Evolutionary conservation across 2,113 vertebrate species (phyloP).

Genomic region (Strix uralensis): DNA sequence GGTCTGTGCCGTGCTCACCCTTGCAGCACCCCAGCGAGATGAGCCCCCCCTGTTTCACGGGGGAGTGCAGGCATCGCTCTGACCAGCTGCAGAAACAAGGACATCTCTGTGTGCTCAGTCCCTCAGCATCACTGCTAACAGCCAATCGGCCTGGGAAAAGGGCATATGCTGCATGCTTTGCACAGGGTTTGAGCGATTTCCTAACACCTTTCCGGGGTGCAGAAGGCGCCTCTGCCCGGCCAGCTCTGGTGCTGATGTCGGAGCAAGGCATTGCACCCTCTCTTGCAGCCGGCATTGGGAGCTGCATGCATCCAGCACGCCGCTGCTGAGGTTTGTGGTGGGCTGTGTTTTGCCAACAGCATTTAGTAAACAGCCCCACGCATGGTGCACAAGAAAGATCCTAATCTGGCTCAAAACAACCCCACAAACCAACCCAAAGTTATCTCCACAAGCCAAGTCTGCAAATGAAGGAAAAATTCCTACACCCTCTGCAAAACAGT

Average conservation of each 20-base stretch:
- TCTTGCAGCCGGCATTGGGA: rapidly evolving
- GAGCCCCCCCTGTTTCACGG: rapidly evolving
- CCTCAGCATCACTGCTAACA: rapidly evolving
- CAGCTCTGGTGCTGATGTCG: rapidly evolving
- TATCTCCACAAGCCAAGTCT: background rate
- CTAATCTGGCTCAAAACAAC: background rate
- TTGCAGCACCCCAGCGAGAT: rapidly evolving
- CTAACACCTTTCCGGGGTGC: background rate
- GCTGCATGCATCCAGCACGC: background rate
- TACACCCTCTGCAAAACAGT: background rate
- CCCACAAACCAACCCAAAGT: background rate
- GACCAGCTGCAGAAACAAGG: background rate
- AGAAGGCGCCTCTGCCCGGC: background rate
- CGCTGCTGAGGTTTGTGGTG: background rate
- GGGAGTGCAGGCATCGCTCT: rapidly evolving
- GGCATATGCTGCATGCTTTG: rapidly evolving
- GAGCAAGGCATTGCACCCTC: background rate
- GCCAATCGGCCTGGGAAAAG: background rate
- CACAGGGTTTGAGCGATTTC: background rate
- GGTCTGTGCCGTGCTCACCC: no score
- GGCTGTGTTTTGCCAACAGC: background rate
- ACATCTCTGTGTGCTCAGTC: rapidly evolving
- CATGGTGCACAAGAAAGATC: background rate
- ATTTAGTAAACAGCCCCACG: background rate
- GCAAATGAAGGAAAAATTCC: background rate